phyloP scores from a whole-genome alignment of 2,113 vertebrate species.

The Cyprinodon brontotheroides region DNA sequence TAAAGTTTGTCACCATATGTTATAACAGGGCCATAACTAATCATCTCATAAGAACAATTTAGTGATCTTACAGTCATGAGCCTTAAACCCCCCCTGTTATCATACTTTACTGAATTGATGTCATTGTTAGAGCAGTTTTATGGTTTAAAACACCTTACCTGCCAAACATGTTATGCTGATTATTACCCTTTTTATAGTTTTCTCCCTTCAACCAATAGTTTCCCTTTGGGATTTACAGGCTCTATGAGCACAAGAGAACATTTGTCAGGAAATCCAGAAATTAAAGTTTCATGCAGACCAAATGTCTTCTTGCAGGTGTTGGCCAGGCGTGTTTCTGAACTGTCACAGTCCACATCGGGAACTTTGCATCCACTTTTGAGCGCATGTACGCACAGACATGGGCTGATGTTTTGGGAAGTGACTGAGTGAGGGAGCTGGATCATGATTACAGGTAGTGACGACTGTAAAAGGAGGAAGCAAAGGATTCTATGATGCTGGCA shows the following conservation, averaged over 20 bases:
- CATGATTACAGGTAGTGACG: conserved; percentile 21
- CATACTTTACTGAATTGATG: background rate
- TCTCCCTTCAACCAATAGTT: background rate
- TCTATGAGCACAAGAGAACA: background rate
- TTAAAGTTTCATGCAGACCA: conserved; percentile 2
- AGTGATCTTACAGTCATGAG: background rate
- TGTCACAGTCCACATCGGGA: conserved; percentile 14
- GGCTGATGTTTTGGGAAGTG: conserved; percentile 55
- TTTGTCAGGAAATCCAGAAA: conserved; percentile 15
- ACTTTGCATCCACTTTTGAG: conserved; percentile 1
- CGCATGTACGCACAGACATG: background rate
- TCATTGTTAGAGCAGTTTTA: background rate
- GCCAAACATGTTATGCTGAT: background rate
- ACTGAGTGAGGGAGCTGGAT: conserved; percentile 16
- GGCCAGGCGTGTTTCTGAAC: conserved; percentile 1
- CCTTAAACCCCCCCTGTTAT: background rate
- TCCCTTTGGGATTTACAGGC: conserved; percentile 2
- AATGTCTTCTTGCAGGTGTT: background rate
- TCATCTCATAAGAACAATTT: background rate
- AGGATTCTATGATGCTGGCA: conserved; percentile 28
- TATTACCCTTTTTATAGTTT: background rate
- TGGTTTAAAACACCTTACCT: background rate
- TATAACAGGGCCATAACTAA: background rate
- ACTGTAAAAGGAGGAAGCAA: conserved; percentile 47
- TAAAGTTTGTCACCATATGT: background rate